Base-by-base conservation (phyloP, 2,888 invertebrate genomes). In the Silvanus unidentatus region DNA sequence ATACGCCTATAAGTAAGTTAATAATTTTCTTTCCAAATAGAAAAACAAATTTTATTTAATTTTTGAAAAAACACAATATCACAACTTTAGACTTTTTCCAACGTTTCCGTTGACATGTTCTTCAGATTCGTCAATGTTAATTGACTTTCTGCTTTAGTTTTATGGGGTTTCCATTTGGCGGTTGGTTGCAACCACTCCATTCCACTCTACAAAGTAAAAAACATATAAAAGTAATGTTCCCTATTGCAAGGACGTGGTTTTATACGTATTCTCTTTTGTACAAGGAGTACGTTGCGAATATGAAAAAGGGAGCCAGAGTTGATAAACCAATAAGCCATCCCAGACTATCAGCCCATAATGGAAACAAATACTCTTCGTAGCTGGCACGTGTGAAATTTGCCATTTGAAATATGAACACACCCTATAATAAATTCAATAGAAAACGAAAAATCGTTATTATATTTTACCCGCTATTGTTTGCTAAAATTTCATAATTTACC, bases 261-360 rank as follows among this genome's bases (percentile, higher is more conserved):
- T 22, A 22, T 22, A 75, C 75, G 65, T 70, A 68, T 62, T 67
- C 53, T 43, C 68, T 59, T 48, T 63, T 65, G 52, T 63, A 66
- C 0, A 79, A 58, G 51, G 75, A 73, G 49, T 73, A 71, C 12
- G 74, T 56, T 0, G 82, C 75, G 16, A 84, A 81, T 2, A 80
- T 64, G 0, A 87, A 84, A 60, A 91, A 79, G 1, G 86, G 77
- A 0, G 79, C 58, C 1, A 90, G 72, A 0, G 89, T 88, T 1
- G 82, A 73, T 1, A 83, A 52, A 0, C 88, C 86, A 43, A 90
- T 79, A 38, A 79, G 62, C 80, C 86, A 84, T 3, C 89, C 89
- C 16, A 88, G 64, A 1, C 74, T 66, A 52, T 84, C 80, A 10
- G 88, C 86, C 77, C 84, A 86, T 9, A 64, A 50, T 0, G 88